A percentile compares a stretch with the other conserved stretches of the same genome.
phyloP scores from a whole-genome alignment of 1,140 invertebrate species.

The Agraylea sexmaculata region DNA sequence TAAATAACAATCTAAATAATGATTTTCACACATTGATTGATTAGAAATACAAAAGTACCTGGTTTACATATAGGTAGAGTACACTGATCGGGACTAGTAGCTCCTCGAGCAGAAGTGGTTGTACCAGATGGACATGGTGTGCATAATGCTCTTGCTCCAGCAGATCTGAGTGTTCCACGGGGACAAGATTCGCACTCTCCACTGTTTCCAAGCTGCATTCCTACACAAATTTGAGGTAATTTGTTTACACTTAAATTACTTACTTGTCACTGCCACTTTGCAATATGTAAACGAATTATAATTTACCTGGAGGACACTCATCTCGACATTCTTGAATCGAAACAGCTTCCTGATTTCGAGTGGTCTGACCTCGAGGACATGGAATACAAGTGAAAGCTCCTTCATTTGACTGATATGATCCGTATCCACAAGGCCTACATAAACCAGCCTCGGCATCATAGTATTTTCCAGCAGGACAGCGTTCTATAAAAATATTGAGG shows the following conservation, averaged over 20 bases:
- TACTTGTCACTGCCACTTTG: background rate
- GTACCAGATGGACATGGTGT: slow-evolving; percentile 76
- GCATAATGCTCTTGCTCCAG: slow-evolving; percentile 80
- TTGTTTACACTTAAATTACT: background rate
- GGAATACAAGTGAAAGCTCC: slow-evolving; percentile 82
- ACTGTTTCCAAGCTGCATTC: slow-evolving; percentile 73
- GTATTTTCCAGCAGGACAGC: slow-evolving; percentile 83
- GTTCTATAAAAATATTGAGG: slow-evolving; percentile 44
- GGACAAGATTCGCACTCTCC: slow-evolving; percentile 90
- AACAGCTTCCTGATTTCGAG: slow-evolving; percentile 79
- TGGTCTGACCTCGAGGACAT: slow-evolving; percentile 88
- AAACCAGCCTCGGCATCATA: slow-evolving; percentile 75
- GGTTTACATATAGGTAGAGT: slow-evolving; percentile 77
- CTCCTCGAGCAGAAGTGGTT: slow-evolving; percentile 75
- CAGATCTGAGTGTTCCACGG: slow-evolving; percentile 77
- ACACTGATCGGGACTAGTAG: slow-evolving; percentile 79
- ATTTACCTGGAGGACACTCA: slow-evolving; percentile 72
- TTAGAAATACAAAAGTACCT: slow-evolving; percentile 40
- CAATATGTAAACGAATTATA: background rate
- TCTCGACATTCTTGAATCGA: slow-evolving; percentile 79
- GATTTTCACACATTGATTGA: too few relatives aligned
- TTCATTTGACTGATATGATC: slow-evolving; percentile 84
- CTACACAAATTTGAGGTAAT: slow-evolving; percentile 21
- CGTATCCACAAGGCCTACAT: slow-evolving; percentile 85
- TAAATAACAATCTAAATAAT: too few relatives aligned